A percentile compares a stretch with the other conserved stretches of the same genome.
Conservation (phyloP, 2,888 invertebrate species). For the Hymenopus coronatus region DNA sequence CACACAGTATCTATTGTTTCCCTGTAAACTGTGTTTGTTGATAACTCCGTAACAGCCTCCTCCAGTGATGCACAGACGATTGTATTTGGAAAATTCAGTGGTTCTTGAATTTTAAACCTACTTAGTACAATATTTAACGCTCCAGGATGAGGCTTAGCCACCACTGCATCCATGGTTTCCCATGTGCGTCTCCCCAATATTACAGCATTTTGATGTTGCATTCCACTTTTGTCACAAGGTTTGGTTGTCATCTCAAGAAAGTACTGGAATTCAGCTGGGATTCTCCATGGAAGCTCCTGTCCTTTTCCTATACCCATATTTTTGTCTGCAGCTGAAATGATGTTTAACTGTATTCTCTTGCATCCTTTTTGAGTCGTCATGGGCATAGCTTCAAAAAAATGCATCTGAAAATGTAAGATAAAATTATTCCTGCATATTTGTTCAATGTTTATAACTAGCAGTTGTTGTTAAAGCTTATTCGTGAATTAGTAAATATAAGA, state of each 20-base stretch:
- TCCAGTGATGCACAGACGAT: conserved; percentile 21
- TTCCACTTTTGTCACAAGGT: not conserved
- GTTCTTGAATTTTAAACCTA: not conserved
- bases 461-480: too few species aligned
- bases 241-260: conserved; percentile 19
- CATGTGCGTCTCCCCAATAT: conserved; percentile 20
- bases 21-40: not conserved
- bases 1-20: conserved; percentile 18
- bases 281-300: conserved; percentile 8
- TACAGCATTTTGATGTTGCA: conserved; percentile 11
- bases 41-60: not conserved
- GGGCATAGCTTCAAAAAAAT: not conserved
- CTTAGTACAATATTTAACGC: conserved; percentile 21
- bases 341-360: conserved; percentile 2
- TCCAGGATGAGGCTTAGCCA: conserved; percentile 14
- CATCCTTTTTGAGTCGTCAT: not conserved
- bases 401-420: not conserved
- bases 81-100: conserved; percentile 13
- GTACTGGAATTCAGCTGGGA: conserved; percentile 21
- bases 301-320: conserved; percentile 18
- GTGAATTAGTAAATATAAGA: too few species aligned
- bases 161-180: conserved; percentile 20
- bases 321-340: conserved; percentile 17
- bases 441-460: too few species aligned
- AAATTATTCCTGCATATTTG: not conserved